Conservation (phyloP, 2,888 invertebrate genomes). For the Laspeyria flexula region DNA sequence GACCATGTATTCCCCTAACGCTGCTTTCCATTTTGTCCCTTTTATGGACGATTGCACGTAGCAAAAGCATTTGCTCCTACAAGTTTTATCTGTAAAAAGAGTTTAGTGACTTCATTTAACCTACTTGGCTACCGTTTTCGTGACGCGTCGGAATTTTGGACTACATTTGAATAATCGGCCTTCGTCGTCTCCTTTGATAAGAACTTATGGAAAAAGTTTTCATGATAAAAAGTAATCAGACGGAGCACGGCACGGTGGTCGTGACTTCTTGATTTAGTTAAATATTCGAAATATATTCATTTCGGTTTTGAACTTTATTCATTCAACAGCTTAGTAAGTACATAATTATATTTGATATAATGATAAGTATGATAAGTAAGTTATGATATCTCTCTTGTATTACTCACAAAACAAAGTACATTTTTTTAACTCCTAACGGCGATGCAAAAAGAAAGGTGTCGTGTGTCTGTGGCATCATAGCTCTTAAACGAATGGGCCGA, state of each 20-base stretch:
- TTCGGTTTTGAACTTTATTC: conserved; percentile 11
- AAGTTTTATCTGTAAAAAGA: conserved; percentile 60
- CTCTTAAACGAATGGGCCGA: too few species aligned
- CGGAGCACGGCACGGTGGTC: conserved; percentile 34
- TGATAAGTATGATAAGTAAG: too few species aligned
- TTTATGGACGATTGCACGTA: conserved; percentile 57
- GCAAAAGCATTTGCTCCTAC: conserved; percentile 51
- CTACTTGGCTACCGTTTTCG: conserved; percentile 65
- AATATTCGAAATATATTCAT: conserved; percentile 23
- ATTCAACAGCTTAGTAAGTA: too few species aligned
- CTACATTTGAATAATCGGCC: conserved; percentile 72
- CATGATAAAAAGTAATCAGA: conserved; percentile 41
- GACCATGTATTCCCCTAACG: conserved; percentile 45
- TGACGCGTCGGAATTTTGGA: conserved; percentile 74
- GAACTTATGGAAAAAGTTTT: conserved; percentile 62
- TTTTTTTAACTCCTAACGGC: too few species aligned
- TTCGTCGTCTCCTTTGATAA: conserved; percentile 59
- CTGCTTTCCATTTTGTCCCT: conserved; percentile 67
- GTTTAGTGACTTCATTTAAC: conserved; percentile 66
- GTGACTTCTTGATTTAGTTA: conserved; percentile 42
- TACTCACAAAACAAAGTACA: too few species aligned
- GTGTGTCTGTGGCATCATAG: too few species aligned
- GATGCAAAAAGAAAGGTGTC: too few species aligned
- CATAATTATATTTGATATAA: too few species aligned
- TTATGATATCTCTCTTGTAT: too few species aligned